phyloP scores from a whole-genome alignment of 2,113 vertebrate genomes.

The Apaloderma vittatum region DNA sequence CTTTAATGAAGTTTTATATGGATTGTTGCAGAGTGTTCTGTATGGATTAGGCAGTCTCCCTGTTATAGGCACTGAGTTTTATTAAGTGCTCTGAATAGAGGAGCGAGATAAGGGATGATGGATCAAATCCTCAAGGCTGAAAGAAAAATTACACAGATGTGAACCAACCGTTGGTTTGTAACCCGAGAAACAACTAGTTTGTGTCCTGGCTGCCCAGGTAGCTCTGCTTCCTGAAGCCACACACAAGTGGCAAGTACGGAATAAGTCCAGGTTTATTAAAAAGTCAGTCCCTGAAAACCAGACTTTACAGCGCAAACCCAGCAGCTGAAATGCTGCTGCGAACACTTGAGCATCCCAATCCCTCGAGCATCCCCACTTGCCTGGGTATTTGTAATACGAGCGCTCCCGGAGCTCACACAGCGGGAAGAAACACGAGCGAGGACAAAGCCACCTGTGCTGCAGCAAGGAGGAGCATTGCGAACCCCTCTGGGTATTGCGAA shows the following conservation, averaged over 20 bases:
- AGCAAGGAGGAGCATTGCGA: not conserved
- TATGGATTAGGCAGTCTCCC: not conserved
- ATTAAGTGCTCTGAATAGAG: not conserved
- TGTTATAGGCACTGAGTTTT: not conserved
- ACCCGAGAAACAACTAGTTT: not conserved
- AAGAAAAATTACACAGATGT: not conserved
- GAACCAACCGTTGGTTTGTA: not conserved
- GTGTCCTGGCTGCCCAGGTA: not conserved
- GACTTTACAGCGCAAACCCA: not conserved
- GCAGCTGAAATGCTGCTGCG: not conserved
- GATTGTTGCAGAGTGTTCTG: not conserved
- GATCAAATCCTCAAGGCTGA: not conserved
- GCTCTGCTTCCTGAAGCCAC: fast-evolving
- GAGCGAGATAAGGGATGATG: not conserved
- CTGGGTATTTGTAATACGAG: fast-evolving
- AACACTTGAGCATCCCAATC: fast-evolving
- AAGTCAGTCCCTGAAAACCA: not conserved
- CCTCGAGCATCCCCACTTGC: not conserved
- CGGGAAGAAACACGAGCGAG: fast-evolving
- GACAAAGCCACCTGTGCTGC: not conserved
- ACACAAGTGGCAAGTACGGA: fast-evolving
- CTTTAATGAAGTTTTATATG: not conserved
- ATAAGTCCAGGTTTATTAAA: not conserved
- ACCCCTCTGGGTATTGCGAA: not conserved
- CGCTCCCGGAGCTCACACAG: fast-evolving